A percentile compares a stretch with the other conserved stretches of the same genome.
Evolutionary conservation across 2,113 vertebrate species (phyloP).

Genomic region (Eublepharis macularius): DNA sequence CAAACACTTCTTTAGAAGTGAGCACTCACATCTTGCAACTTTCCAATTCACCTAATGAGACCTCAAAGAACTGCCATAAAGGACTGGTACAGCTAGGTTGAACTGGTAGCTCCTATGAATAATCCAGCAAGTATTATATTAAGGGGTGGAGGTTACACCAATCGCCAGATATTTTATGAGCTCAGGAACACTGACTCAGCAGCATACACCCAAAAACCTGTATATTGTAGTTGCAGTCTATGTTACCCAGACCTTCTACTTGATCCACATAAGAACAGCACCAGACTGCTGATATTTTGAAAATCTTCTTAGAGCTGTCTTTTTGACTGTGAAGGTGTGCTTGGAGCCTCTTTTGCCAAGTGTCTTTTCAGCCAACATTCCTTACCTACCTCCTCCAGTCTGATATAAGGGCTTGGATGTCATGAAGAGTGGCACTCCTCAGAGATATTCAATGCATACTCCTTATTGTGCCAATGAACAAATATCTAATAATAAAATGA

Average conservation of each 20-base stretch:
- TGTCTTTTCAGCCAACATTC: too few relatives aligned
- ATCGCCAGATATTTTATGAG: background rate
- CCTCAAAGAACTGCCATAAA: background rate
- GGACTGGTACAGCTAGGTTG: background rate
- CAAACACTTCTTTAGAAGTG: constrained; percentile 25
- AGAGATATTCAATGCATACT: background rate
- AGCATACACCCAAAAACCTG: background rate
- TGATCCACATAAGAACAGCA: constrained; percentile 32
- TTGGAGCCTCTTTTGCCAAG: too few relatives aligned
- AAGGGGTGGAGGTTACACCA: constrained; percentile 19
- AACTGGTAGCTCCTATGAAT: constrained; percentile 46
- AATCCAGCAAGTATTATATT: background rate
- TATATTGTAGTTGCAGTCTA: background rate
- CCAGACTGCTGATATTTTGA: constrained; percentile 18
- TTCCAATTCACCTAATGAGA: constrained; percentile 21
- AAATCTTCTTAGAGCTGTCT: background rate
- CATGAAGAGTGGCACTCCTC: background rate
- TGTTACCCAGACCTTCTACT: background rate
- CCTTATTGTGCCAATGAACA: background rate
- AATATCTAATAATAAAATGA: background rate
- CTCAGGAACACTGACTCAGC: constrained; percentile 31
- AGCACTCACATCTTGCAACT: constrained; percentile 41
- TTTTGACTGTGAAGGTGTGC: background rate
- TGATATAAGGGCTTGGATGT: background rate
- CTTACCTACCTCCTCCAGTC: too few relatives aligned